Conservation (phyloP, 2,888 invertebrate species). For the Hemistola chrysoprasaria region DNA sequence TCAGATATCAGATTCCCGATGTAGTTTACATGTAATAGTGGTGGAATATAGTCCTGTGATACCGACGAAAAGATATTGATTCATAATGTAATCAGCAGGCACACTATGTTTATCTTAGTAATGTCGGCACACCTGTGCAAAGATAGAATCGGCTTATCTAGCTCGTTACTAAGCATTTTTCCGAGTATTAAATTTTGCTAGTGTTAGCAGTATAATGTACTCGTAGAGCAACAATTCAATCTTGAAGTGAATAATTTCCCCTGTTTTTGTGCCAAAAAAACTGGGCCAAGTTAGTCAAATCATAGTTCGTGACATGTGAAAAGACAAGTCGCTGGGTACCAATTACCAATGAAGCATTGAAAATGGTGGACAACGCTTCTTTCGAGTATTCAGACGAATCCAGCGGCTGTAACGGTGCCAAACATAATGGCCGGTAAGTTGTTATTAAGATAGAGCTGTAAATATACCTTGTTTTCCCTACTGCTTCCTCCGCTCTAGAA, state of each 20-base stretch:
- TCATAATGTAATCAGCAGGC: conserved; percentile 10
- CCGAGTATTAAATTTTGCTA: not conserved
- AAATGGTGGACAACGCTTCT: conserved; percentile 73
- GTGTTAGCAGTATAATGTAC: not conserved
- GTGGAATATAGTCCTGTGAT: no score
- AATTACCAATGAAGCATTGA: conserved; percentile 26
- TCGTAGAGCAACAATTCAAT: not conserved
- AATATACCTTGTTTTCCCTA: not conserved
- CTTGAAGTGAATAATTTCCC: conserved; percentile 1
- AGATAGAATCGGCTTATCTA: conserved; percentile 4
- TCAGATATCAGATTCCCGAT: not conserved
- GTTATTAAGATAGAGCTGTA: not conserved
- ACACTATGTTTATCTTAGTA: conserved; percentile 8
- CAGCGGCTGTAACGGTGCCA: conserved; percentile 43
- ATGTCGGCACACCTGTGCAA: conserved; percentile 8
- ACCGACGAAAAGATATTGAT: conserved; percentile 2
- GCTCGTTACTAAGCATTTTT: conserved; percentile 1
- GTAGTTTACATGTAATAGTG: no score
- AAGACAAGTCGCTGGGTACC: conserved; percentile 23
- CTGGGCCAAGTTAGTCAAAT: conserved; percentile 6
- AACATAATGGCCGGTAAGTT: conserved; percentile 55
- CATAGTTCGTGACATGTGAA: conserved; percentile 16
- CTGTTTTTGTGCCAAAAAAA: conserved; percentile 13
- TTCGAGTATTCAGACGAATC: conserved; percentile 74
- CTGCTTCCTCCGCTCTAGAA: no score